A percentile compares a stretch with the other conserved stretches of the same genome.
Evolutionary conservation across 1,140 invertebrate genomes (phyloP).

Genomic region (Frieseomelitta varia): DNA sequence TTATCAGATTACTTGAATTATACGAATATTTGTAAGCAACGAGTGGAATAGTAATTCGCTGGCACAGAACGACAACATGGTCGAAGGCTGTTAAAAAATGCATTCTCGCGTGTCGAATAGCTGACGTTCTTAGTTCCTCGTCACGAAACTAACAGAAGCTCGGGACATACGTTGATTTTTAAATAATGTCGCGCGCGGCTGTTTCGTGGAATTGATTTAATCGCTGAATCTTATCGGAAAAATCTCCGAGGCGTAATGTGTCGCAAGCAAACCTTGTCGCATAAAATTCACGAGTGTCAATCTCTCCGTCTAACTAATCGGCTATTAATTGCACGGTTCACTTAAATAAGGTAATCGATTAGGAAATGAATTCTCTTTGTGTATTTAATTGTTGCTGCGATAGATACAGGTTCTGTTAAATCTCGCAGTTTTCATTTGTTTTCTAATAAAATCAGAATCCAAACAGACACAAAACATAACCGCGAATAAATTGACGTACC

Average conservation of each 20-base stretch:
- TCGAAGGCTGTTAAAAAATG: conserved; percentile 52
- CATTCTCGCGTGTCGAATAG: conserved; percentile 50
- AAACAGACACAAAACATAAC: too few relatives aligned
- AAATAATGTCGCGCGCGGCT: conserved; percentile 51
- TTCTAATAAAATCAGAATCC: too few relatives aligned
- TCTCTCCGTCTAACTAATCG: not conserved
- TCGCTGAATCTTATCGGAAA: conserved; percentile 28
- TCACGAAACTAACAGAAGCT: conserved; percentile 22
- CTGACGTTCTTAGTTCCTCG: conserved; percentile 1
- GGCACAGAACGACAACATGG: not conserved
- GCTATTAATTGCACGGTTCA: not conserved
- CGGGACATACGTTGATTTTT: conserved; percentile 50
- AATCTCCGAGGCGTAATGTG: not conserved
- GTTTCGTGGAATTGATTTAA: conserved; percentile 24
- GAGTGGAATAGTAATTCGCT: not conserved
- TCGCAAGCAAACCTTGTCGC: not conserved
- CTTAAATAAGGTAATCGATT: not conserved
- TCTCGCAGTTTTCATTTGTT: too few relatives aligned
- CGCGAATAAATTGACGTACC: too few relatives aligned
- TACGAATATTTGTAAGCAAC: not conserved
- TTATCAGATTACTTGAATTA: too few relatives aligned
- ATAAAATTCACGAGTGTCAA: not conserved
- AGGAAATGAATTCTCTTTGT: too few relatives aligned
- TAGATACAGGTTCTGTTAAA: too few relatives aligned
- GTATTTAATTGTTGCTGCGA: too few relatives aligned